A percentile compares a stretch with the other conserved stretches of the same genome.
Conservation (phyloP, 2,113 vertebrate species). For the Nycticryphes semicollaris region DNA sequence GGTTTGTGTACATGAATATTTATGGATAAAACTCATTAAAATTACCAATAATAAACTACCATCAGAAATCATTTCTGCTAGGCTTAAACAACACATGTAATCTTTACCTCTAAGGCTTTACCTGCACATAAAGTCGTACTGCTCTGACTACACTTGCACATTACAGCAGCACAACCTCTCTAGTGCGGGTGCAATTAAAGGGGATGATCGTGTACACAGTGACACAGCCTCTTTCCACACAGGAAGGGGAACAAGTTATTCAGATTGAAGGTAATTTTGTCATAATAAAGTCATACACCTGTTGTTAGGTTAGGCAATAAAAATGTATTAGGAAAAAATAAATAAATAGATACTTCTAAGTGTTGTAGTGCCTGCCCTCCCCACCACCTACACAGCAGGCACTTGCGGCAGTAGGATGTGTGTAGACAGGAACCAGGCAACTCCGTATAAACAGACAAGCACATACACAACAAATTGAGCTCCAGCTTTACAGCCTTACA, state of each 20-base stretch:
- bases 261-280: neutral
- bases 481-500: neutral
- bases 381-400: neutral
- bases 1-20: neutral
- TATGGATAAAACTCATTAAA: neutral
- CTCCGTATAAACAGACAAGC: neutral
- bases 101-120: neutral
- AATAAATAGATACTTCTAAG: neutral
- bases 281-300: neutral
- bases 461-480: neutral
- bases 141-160: accelerated
- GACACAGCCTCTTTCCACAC: neutral
- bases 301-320: neutral
- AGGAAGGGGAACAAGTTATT: neutral
- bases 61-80: neutral
- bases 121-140: neutral
- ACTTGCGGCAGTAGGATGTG: neutral
- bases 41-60: neutral
- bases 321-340: neutral
- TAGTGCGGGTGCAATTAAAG: neutral
- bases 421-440: neutral
- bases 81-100: neutral
- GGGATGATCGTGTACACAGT: neutral
- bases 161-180: neutral
- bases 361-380: neutral